Conservation (phyloP, 2,797 vertebrate genomes). For the Craterocephalus amniculus region DNA sequence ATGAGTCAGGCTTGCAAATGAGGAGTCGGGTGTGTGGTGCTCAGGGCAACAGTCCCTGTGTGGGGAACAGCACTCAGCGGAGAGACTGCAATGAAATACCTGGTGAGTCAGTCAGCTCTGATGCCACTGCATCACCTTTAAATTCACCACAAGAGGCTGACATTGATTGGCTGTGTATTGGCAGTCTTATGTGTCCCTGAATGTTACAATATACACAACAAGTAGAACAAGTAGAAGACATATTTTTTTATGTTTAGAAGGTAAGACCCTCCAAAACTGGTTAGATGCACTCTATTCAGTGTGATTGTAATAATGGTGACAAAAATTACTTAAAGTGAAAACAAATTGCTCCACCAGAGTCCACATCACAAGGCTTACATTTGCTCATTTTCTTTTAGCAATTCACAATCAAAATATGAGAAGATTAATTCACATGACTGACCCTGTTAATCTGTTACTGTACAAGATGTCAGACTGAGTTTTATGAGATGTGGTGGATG, state of each 20-base stretch:
- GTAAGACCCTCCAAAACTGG: too few relatives aligned
- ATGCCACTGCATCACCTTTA: not conserved
- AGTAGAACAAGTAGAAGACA: not conserved
- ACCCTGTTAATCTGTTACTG: not conserved
- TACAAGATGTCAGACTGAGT: not conserved
- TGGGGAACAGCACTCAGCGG: conserved; percentile 92
- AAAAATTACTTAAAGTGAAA: not conserved
- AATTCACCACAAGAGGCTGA: not conserved
- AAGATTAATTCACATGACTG: not conserved
- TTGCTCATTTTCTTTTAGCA: too few relatives aligned
- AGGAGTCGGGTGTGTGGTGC: conserved; percentile 88
- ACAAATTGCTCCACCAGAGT: not conserved
- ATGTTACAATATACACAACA: not conserved
- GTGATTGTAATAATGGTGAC: not conserved
- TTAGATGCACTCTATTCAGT: too few relatives aligned
- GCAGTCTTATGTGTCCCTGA: too few relatives aligned
- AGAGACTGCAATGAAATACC: conserved; percentile 95
- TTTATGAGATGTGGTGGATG: not conserved
- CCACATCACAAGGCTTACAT: too few relatives aligned
- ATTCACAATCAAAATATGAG: too few relatives aligned
- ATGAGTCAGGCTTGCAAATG: conserved; percentile 89
- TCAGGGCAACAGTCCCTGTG: conserved; percentile 79
- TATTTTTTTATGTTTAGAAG: not conserved
- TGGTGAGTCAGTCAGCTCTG: conserved; percentile 78
- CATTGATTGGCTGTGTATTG: too few relatives aligned